Evolutionary conservation across 64 coral and sea anemone genomes (phyloP).

Genomic region (Porites lutea): DNA sequence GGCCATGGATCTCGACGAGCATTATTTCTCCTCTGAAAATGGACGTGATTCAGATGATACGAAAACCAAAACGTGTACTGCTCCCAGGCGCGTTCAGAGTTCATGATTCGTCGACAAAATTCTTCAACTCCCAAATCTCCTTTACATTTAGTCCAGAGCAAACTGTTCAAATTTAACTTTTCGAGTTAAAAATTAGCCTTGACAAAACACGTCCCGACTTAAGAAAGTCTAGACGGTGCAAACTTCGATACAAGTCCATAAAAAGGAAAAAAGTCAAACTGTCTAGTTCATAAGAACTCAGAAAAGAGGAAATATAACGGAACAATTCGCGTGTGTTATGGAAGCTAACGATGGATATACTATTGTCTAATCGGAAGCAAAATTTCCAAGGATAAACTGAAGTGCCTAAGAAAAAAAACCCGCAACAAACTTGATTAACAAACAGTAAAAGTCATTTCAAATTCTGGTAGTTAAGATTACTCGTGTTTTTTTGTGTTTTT

Average conservation of each 20-base stretch:
- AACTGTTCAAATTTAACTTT: neutral
- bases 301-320: neutral
- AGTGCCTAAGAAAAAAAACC: neutral
- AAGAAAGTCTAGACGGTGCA: neutral
- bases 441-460: conserved; percentile 27
- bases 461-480: conserved; percentile 35
- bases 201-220: neutral
- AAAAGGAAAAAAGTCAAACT: neutral
- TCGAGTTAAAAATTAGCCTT: conserved; percentile 18
- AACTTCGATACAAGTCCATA: neutral
- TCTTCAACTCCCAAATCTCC: neutral
- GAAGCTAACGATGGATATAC: neutral
- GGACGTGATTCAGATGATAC: conserved; percentile 67
- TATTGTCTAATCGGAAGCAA: neutral
- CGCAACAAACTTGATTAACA: neutral
- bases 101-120: conserved; percentile 13
- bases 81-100: conserved; percentile 30
- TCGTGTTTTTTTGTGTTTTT: conserved; percentile 7
- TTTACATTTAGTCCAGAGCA: neutral
- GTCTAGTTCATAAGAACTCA: neutral
- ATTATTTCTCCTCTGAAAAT: conserved; percentile 39
- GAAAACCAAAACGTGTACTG: conserved; percentile 65
- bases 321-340: neutral
- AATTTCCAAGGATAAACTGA: neutral
- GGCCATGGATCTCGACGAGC: conserved; percentile 19